A percentile compares a stretch with the other conserved stretches of the same genome.
Conservation (phyloP, 2,113 vertebrate genomes). For the Protobothrops flavoviridis region DNA sequence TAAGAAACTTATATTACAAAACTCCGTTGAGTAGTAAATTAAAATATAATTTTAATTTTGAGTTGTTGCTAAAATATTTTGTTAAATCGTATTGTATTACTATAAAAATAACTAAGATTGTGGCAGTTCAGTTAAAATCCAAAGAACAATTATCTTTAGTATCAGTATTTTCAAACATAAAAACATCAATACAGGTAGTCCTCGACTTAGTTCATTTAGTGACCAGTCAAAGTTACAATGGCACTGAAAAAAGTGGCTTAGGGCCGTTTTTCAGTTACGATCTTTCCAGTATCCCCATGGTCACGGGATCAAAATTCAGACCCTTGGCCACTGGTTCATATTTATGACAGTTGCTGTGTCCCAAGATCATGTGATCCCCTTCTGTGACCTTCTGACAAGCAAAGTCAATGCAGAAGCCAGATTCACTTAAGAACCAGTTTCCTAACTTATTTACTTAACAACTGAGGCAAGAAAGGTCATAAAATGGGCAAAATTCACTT, state of each 20-base stretch:
- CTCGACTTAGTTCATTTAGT: not conserved
- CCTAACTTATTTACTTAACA: not conserved
- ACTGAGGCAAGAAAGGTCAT: not conserved
- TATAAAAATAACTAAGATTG: not conserved
- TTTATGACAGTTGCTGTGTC: not conserved
- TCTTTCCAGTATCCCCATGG: not conserved
- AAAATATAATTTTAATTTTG: not conserved
- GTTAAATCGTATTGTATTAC: not conserved
- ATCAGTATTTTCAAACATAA: not conserved
- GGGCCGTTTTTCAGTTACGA: not conserved
- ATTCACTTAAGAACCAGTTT: not conserved
- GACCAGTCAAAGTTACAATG: not conserved
- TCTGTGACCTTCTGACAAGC: not conserved
- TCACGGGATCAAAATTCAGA: not conserved
- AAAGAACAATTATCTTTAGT: not conserved
- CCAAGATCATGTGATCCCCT: not conserved
- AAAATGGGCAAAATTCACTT: not conserved
- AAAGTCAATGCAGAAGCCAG: not conserved
- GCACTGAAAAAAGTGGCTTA: not conserved
- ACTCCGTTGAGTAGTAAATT: conserved; percentile 14
- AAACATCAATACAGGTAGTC: not conserved
- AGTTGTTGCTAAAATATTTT: not conserved
- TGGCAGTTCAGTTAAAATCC: not conserved
- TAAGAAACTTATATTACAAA: not conserved
- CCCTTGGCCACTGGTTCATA: not conserved